phyloP scores from a whole-genome alignment of 1,140 invertebrate species.

The Drosophila nebulosa region DNA sequence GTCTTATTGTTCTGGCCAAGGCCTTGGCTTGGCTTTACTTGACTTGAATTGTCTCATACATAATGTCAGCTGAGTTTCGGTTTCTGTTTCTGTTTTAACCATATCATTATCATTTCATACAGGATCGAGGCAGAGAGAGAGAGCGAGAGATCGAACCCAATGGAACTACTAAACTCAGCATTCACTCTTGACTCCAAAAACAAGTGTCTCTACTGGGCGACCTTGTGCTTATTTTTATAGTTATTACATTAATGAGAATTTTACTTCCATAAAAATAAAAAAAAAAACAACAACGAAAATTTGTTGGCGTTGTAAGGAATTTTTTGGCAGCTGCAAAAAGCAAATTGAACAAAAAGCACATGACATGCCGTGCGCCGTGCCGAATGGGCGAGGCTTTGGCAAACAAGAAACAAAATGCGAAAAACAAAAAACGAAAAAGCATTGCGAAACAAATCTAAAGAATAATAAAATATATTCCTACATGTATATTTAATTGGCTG shows the following conservation, averaged over 20 bases:
- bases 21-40: neutral
- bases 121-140: neutral
- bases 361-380: conserved; percentile 19
- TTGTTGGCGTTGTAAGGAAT: conserved; percentile 28
- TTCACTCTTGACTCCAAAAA: conserved; percentile 40
- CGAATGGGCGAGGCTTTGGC: conserved; percentile 57
- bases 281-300: neutral
- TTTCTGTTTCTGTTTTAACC: neutral
- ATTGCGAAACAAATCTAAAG: too few species aligned
- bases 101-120: conserved; percentile 6
- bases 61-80: neutral
- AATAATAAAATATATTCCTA: conserved; percentile 37
- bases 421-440: conserved; percentile 21
- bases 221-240: conserved; percentile 57
- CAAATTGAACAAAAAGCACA: neutral
- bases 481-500: conserved; percentile 55
- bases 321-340: conserved; percentile 27
- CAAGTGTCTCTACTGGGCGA: conserved; percentile 43
- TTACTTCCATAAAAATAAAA: conserved; percentile 16
- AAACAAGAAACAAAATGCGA: conserved; percentile 6
- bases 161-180: conserved; percentile 29
- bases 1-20: conserved; percentile 1
- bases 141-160: conserved; percentile 29
- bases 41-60: neutral
- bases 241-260: conserved; percentile 60